Evolutionary conservation across 2,888 invertebrate species (phyloP), one percentile per base, ranked within the genome.

Genomic region (Lepidochrysops patricia): DNA sequence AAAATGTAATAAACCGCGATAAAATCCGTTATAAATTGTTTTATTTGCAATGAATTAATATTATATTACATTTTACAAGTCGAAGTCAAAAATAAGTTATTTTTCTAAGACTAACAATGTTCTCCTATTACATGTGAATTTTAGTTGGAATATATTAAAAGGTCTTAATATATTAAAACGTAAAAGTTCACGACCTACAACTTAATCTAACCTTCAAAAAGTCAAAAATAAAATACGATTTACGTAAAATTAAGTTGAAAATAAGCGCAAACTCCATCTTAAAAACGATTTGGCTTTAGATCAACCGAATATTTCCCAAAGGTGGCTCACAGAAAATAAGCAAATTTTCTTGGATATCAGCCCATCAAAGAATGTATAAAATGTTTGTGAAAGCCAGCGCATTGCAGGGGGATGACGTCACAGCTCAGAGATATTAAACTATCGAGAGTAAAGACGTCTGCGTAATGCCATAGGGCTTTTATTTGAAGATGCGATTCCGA

Each of bases 301-400:
- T 60, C 60, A 63, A 62, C 61, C 60, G 57, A 57, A 63, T 52
- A 58, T 62, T 65, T 63, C 66, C 68, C 63, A 66, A 62, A 62
- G 65, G 67, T 63, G 61, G 57, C 62, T 65, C 64, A 60, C 48
- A 59, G 62, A 64, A 68, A 68, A 67, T 67, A 69, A 67, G 67
- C 67, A 66, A 67, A 69, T 69, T 67, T 67, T 64, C 64, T 64
- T 63, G 68, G 66, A 64, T 66, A 68, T 62, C 66, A 64, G 67
- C 66, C 67, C 64, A 67, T 66, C 66, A 66, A 66, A 61, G 61
- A 64, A 64, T 63, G 65, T 66, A 68, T 66, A 64, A 65, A 67
- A 66, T 63, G 65, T 67, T 64, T 65, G 67, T 62, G 65, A 62
- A 64, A 66, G 62, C 63, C 62, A 64, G 64, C 64, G 67, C 68